Evolutionary conservation across 2,888 invertebrate genomes (phyloP).

Genomic region (Phalera bucephala): DNA sequence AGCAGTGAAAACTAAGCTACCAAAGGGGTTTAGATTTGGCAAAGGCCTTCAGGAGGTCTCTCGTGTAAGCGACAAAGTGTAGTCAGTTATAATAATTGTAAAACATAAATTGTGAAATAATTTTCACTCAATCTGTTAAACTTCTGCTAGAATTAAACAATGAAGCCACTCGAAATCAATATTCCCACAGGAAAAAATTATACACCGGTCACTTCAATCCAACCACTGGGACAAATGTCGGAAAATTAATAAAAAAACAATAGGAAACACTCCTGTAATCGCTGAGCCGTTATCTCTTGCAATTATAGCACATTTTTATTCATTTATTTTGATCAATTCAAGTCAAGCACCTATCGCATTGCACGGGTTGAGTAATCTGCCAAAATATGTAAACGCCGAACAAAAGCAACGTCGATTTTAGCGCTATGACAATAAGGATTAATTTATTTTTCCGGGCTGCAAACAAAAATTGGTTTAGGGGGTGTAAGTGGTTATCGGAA

Average conservation of each 20-base stretch:
- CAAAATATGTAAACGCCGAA: conserved; percentile 9
- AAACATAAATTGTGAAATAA: too few relatives aligned
- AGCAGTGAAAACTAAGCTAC: too few relatives aligned
- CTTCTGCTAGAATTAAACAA: conserved; percentile 16
- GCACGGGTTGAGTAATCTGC: conserved; percentile 43
- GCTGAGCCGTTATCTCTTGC: conserved; percentile 64
- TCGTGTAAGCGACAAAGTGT: too few relatives aligned
- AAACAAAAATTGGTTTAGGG: conserved; percentile 33
- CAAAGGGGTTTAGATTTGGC: too few relatives aligned
- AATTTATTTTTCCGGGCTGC: conserved; percentile 8
- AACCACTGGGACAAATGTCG: conserved; percentile 29
- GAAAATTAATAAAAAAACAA: conserved; percentile 59
- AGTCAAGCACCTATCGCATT: conserved; percentile 75
- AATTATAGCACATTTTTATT: conserved; percentile 61
- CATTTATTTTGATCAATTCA: conserved; percentile 69
- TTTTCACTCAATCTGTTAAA: conserved; percentile 29
- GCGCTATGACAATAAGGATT: conserved; percentile 10
- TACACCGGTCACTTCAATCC: conserved; percentile 37
- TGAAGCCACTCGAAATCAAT: conserved; percentile 40
- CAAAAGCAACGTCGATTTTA: conserved; percentile 23
- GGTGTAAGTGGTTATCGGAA: conserved; percentile 69
- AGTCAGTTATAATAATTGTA: too few relatives aligned
- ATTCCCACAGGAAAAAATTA: conserved; percentile 71
- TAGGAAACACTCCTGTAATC: conserved; percentile 58
- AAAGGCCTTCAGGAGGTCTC: too few relatives aligned